Percentiles rank a stretch among this genome's conserved stretches.
These are phyloP conservation scores for Pteronotus mesoamericanus DNA, from an alignment of 2,797 vertebrate genomes.

Conservation along the genomic window DNA sequence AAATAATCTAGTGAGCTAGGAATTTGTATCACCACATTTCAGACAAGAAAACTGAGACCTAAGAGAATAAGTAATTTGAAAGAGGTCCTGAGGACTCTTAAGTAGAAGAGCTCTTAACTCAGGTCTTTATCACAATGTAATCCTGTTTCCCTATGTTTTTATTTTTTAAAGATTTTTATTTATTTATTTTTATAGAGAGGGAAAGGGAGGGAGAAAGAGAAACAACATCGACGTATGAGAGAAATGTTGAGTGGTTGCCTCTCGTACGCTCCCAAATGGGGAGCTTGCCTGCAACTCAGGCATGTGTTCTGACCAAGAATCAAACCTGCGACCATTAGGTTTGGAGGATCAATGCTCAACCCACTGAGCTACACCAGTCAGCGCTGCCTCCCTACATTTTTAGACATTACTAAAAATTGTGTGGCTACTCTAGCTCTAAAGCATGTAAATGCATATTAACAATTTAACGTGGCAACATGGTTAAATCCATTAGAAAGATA, in stretches of 20 bases:
- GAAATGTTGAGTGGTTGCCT: neutral
- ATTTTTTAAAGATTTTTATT: neutral
- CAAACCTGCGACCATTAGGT: neutral
- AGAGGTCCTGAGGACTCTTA: neutral
- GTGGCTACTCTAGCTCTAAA: neutral
- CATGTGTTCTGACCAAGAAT: neutral
- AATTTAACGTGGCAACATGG: neutral
- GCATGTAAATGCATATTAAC: constrained; percentile 1
- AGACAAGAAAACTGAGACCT: neutral
- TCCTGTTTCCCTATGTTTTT: neutral
- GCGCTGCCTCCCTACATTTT: neutral
- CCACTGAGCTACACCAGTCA: neutral
- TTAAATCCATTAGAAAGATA: neutral
- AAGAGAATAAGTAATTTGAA: neutral
- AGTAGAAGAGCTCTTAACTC: neutral
- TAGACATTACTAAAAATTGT: neutral
- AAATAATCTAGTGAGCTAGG: neutral
- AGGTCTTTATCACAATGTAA: neutral
- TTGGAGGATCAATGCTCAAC: neutral
- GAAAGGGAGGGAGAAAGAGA: neutral
- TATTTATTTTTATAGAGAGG: neutral
- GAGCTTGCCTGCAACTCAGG: neutral
- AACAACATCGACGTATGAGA: neutral
- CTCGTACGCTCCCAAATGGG: neutral
- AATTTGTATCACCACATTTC: neutral